Evolutionary conservation across 2,797 vertebrate genomes (phyloP).

Genomic region (Lacerta agilis): DNA sequence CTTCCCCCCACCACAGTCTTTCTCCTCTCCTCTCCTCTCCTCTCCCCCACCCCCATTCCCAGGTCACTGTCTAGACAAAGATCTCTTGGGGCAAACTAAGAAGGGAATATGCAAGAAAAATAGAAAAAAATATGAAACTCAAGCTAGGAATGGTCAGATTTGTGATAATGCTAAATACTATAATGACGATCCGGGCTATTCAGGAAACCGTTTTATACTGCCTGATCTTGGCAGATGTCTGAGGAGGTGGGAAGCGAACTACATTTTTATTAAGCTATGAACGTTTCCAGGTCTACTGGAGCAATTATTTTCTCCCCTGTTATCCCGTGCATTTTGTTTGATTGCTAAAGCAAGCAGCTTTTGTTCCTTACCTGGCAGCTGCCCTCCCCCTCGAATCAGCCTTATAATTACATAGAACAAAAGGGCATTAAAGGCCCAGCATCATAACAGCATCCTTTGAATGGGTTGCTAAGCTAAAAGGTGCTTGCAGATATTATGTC

Average conservation of each 20-base stretch:
- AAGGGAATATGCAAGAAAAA: conserved; percentile 29
- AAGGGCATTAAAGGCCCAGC: background rate
- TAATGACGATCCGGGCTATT: conserved; percentile 44
- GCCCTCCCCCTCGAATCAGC: background rate
- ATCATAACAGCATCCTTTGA: background rate
- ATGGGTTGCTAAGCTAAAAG: background rate
- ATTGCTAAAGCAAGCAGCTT: conserved; percentile 19
- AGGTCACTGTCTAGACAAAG: conserved; percentile 45
- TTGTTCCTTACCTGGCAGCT: conserved; percentile 24
- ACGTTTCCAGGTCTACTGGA: conserved; percentile 61
- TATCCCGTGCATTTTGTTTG: background rate
- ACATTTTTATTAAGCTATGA: conserved; percentile 57
- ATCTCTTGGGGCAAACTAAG: conserved; percentile 36
- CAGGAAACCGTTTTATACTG: conserved; percentile 63
- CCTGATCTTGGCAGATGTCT: conserved; percentile 63
- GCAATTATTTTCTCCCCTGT: conserved; percentile 56
- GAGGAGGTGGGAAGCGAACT: conserved; percentile 39
- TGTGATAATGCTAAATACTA: conserved; percentile 56
- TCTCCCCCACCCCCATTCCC: background rate
- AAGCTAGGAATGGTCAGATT: conserved; percentile 53
- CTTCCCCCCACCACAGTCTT: background rate
- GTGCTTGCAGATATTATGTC: background rate
- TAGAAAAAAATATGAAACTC: conserved; percentile 25
- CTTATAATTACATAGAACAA: background rate
- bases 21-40: background rate